These are phyloP conservation scores for Typhlichthys eigenmanni DNA, from an alignment of 2,797 vertebrate genomes.

Conservation along the genomic window DNA sequence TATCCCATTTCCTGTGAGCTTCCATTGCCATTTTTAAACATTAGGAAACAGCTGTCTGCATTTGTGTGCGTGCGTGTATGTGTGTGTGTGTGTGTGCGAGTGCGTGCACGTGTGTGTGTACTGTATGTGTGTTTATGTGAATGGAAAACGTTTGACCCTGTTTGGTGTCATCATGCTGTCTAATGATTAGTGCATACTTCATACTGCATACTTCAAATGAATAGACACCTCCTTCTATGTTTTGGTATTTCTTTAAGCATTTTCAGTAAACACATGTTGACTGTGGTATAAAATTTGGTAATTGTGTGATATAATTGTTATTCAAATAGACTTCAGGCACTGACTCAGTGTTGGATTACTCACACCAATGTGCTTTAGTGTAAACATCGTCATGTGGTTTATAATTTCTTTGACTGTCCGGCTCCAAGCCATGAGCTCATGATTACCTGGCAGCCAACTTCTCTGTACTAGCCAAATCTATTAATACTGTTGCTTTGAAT, in stretches of 20 bases:
- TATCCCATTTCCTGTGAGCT: not conserved
- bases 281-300: not conserved
- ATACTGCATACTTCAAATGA: not conserved
- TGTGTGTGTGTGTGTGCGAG: not conserved
- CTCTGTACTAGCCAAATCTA: not conserved
- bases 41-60: constrained; percentile 41
- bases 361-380: no score
- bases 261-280: constrained; percentile 6
- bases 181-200: not conserved
- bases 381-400: no score
- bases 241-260: not conserved
- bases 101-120: constrained; percentile 18
- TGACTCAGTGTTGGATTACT: no score
- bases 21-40: not conserved
- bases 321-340: no score
- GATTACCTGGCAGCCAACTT: not conserved
- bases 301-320: no score
- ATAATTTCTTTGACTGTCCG: no score
- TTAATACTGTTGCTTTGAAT: not conserved
- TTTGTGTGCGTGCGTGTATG: not conserved
- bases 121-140: constrained; percentile 14
- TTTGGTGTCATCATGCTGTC: constrained; percentile 14
- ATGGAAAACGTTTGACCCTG: constrained; percentile 51
- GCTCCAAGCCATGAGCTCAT: not conserved
- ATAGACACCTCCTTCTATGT: constrained; percentile 1